Evolutionary conservation across 2,113 vertebrate species (phyloP), one percentile per base, ranked within the genome.

Genomic region (Tamias sibiricus): DNA sequence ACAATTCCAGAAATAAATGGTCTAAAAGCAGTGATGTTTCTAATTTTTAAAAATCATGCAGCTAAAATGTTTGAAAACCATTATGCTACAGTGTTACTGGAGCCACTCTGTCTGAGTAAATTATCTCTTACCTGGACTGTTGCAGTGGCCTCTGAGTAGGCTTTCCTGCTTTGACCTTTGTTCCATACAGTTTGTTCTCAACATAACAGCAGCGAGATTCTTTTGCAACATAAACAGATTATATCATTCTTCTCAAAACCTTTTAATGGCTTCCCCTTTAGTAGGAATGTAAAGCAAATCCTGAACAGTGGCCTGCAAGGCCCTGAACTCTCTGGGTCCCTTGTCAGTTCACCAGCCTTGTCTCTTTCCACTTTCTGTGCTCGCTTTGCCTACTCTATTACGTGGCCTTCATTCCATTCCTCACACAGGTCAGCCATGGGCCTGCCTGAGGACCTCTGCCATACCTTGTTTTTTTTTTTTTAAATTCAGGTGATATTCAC

Each of bases 21-120:
- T 82, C 76, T 87, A 44, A 64, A 77, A 76, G 8, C 66, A 52
- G 54, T 75, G 10, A 87, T 84, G 93, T 96, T 94, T 54, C 12
- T 59, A 68, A 11, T 40, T 52, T 79, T 47, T 35, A n/a, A 74
- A 75, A 77, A 52, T 47, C 54, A 24, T 6, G 8, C 14, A 44
- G 37, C 90, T 91, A 28, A 28, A 40, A 52, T 77, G 44, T 37
- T 79, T 71, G 16, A 68, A 54, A 71, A 2, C 20, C 16, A 4
- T 24, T 81, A 49, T 64, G 84, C 40, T 84, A 6, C 28, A 30
- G 6, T 83, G 49, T 54, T 72, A 2, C 12, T 26, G 42, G 16
- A 42, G 47, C 7, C 2, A 6, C 35, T 52, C n/a, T 81, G 66
- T 52, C n/a, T 81, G 66, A 91, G n/a, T 35, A 8, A 54, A 11